These are phyloP conservation scores for Diacarnus erythraeanus DNA, from an alignment of 37 sponge, comb jelly and placozoan genomes.

Conservation along the genomic window DNA sequence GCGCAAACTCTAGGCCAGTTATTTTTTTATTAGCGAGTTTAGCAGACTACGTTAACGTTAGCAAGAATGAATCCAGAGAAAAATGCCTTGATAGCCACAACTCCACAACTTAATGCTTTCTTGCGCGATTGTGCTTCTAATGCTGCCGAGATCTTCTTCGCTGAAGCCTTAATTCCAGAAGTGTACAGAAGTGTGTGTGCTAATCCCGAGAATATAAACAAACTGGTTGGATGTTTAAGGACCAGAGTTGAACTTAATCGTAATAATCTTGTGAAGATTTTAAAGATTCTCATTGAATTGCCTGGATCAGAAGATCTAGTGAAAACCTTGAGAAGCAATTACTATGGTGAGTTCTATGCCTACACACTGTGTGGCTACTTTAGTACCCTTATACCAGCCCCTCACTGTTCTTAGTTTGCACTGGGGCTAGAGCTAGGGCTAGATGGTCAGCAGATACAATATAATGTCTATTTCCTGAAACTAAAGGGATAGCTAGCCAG, in stretches of 20 bases:
- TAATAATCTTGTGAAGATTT: background rate
- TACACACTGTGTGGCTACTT: too few species aligned
- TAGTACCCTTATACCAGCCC: too few species aligned
- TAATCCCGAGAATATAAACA: too few species aligned
- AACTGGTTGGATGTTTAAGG: background rate
- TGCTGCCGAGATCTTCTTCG: background rate
- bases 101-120: background rate
- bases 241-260: background rate
- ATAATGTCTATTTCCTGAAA: too few species aligned
- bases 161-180: background rate
- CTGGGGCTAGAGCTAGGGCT: too few species aligned
- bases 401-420: too few species aligned
- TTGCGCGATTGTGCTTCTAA: background rate
- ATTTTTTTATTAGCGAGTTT: too few species aligned
- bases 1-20: too few species aligned
- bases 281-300: background rate
- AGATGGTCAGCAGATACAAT: too few species aligned
- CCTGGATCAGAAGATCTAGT: background rate
- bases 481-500: too few species aligned
- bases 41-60: too few species aligned
- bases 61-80: background rate
- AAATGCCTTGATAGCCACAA: background rate
- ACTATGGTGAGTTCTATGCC: too few species aligned
- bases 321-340: background rate
- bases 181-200: background rate